Base-by-base conservation (phyloP, 2,888 invertebrate genomes). In the Ophonus ardosiacus region DNA sequence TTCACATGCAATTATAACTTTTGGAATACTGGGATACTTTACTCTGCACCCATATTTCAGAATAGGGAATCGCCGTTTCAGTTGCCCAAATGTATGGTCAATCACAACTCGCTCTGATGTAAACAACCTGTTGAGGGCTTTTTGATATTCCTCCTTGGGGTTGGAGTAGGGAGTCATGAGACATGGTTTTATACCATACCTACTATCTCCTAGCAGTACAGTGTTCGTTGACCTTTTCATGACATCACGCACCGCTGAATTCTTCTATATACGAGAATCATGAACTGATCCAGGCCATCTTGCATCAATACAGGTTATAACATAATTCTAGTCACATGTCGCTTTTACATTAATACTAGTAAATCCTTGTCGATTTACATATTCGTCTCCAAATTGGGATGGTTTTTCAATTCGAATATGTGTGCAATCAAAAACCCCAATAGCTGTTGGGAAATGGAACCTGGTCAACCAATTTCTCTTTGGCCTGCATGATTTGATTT, bases 351-450 rank as follows among this genome's bases (percentile, higher is more conserved):
- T 87, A 10, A 86, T 86, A 17, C 85, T 85, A 71, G 57, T 40
- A 84, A 84, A 84, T 68, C 86, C 84, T 76, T 86, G 86, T 38
- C 87, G 81, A 85, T 87, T 87, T n/a, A 86, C 83, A 84, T 87
- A 87, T 86, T 87, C 86, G 81, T 86, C 85, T 38, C 81, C 86
- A 86, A 80, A 76, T 21, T 56, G 18, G n/a, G 56, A n/a, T 57
- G 85, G 84, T 68, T 86, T 86, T 84, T 82, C 76, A 76, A 87
- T 86, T 80, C 61, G 76, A 80, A 87, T 84, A 81, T 84, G 86
- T 71, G 87, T 85, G 51, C 87, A 86, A 81, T 87, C 76, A 4
- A 87, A 78, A n/a, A 78, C 84, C 81, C 83, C 83, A n/a, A 86
- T 61, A n/a, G 82, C 81, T 13, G 38, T 56, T 17, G 86, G 82